These are phyloP conservation scores for Ridgeia piscesae DNA, from an alignment of 1,140 invertebrate species.

Conservation along the genomic window DNA sequence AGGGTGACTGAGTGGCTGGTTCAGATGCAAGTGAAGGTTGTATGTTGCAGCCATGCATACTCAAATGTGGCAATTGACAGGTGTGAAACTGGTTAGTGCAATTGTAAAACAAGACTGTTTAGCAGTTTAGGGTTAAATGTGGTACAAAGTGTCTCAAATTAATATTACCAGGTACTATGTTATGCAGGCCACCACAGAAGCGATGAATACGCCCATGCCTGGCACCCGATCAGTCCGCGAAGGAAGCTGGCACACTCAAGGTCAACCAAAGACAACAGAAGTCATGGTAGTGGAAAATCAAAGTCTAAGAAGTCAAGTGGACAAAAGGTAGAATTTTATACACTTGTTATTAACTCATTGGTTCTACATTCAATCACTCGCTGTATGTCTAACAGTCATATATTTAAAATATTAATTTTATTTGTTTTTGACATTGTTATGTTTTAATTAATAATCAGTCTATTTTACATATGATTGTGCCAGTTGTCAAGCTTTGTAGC, in stretches of 20 bases:
- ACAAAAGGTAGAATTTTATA: neutral
- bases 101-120: no score
- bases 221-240: neutral
- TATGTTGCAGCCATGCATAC: no score
- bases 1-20: no score
- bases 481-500: neutral
- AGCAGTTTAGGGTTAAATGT: no score
- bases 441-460: neutral
- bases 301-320: neutral
- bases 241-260: neutral
- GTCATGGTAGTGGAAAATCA: neutral
- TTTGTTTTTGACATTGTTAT: neutral
- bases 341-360: neutral
- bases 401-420: neutral
- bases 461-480: neutral
- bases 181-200: neutral
- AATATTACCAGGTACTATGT: neutral
- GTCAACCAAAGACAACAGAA: neutral
- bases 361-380: neutral
- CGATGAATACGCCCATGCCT: neutral
- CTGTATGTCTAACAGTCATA: neutral
- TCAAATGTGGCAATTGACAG: no score
- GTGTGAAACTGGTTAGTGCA: no score
- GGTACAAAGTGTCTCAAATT: no score
- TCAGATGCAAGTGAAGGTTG: no score